Percentiles rank a stretch among this genome's conserved stretches.
phyloP scores from a whole-genome alignment of 2,888 invertebrate species.

The Lamellibrachia columna region DNA sequence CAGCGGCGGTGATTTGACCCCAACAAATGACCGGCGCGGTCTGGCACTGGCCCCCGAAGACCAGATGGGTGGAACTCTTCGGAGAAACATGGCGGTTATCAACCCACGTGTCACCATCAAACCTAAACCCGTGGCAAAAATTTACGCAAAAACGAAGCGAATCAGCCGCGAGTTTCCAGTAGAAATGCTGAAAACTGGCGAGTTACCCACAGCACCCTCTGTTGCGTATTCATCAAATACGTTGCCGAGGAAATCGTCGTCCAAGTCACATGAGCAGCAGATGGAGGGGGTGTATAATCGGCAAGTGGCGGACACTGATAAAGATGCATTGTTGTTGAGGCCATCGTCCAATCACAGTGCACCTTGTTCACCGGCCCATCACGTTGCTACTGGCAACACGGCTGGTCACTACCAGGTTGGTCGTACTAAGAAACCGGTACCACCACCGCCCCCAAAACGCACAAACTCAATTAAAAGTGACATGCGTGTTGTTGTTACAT shows the following conservation, averaged over 20 bases:
- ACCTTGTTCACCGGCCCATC: conserved; percentile 30
- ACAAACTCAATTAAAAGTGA: conserved; percentile 63
- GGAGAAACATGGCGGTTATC: conserved; percentile 83
- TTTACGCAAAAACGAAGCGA: conserved; percentile 53
- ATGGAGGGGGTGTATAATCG: conserved; percentile 29
- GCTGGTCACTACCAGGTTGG: not conserved
- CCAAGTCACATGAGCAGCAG: conserved; percentile 24
- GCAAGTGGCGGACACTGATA: conserved; percentile 20
- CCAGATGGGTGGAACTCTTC: conserved; percentile 72
- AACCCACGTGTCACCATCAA: conserved; percentile 85
- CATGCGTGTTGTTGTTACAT: not conserved
- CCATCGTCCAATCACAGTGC: conserved; percentile 38
- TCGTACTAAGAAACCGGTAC: conserved; percentile 55
- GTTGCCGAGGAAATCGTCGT: not conserved
- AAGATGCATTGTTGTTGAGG: not conserved
- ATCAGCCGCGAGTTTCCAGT: conserved; percentile 53
- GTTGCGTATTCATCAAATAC: not conserved
- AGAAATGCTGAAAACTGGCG: conserved; percentile 36
- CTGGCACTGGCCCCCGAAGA: not conserved
- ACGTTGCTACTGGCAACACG: conserved; percentile 21
- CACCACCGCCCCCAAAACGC: conserved; percentile 69
- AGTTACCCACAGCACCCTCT: not conserved
- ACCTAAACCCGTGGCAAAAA: conserved; percentile 58
- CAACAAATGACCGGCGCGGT: conserved; percentile 77
- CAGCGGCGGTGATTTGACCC: conserved; percentile 86